Conservation (phyloP, 1,140 invertebrate species). For the Pogonus chalceus region DNA sequence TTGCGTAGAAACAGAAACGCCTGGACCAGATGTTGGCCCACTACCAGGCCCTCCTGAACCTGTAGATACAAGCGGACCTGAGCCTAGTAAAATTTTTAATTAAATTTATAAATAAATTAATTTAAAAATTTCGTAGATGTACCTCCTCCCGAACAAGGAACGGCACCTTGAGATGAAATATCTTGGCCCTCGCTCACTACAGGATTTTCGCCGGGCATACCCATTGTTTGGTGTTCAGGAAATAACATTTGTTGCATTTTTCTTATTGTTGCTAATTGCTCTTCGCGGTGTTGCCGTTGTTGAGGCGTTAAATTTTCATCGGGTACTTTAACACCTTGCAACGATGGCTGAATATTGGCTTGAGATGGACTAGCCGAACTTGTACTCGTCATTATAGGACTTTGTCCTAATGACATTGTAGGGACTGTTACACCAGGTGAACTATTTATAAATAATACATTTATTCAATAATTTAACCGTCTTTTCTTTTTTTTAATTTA, state of each 20-base stretch:
- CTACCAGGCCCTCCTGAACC: neutral
- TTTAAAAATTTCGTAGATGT: too few relatives aligned
- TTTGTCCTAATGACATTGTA: slow-evolving; percentile 35
- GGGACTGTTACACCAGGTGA: slow-evolving; percentile 20
- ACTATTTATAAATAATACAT: neutral
- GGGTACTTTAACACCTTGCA: slow-evolving; percentile 79
- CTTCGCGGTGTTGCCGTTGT: slow-evolving; percentile 86
- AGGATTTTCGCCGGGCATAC: slow-evolving; percentile 33
- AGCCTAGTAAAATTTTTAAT: too few relatives aligned
- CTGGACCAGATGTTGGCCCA: neutral
- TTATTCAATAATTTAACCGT: too few relatives aligned
- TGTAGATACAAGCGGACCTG: neutral
- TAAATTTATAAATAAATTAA: too few relatives aligned
- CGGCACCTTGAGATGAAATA: slow-evolving; percentile 9
- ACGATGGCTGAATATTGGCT: slow-evolving; percentile 45
- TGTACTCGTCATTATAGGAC: slow-evolving; percentile 36
- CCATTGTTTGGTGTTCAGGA: slow-evolving; percentile 55
- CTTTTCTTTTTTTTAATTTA: too few relatives aligned
- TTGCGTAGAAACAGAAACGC: neutral
- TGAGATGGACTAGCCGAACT: slow-evolving; percentile 41
- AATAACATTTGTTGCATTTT: slow-evolving; percentile 91
- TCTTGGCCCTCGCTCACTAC: slow-evolving; percentile 27
- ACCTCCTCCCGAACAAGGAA: slow-evolving; percentile 13
- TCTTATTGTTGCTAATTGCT: slow-evolving; percentile 79
- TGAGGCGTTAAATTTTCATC: slow-evolving; percentile 95